Base-by-base conservation (phyloP, 2,797 vertebrate species). In the Melanotaenia boesemani region DNA sequence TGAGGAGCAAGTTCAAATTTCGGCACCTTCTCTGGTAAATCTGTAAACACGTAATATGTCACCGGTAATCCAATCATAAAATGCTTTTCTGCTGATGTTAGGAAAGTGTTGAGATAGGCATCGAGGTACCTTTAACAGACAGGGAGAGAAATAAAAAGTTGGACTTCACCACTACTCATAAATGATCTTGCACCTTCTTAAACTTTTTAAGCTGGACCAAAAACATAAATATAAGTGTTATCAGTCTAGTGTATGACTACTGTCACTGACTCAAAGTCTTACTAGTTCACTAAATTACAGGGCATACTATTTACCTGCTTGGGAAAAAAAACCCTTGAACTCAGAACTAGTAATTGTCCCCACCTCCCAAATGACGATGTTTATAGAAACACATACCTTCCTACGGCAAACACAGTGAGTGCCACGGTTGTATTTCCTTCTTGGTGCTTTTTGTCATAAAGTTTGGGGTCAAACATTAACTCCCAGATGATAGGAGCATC, bases 401-500 rank as follows among this genome's bases (percentile, higher is more conserved):
- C 94, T 61, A 94, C 91, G 41, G 84, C 86, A 36, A 86, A 86
- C 65, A 86, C 84, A 0, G 84, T 86, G 20, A 86, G 55, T 15
- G 75, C 81, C 52, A 95, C 88, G 6, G 91, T 82, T 13, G 91
- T 79, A 1, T 89, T 68, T 57, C 26, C 58, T 15, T 60, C 56
- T 7, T 24, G 34, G 54, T 93, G 91, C 5, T 10, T 37, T 71
- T 70, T 39, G 78, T 93, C 86, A 13, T 84, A 90, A 5, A 67
- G 2, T 0, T 63, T 26, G 11, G 90, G 76, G 44, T 94, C 64
- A 2, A 94, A 94, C 79, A 88, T 93, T 8, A 86, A 90, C 50
- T 94, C 90, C 94, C 93, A 94, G 50, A 95, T 88, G 69, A 95
- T 87, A 0, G 94, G 93, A 1, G 93, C 93, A 0, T 87, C 81